phyloP scores from a whole-genome alignment of 2,113 vertebrate genomes.

The Vulpes vulpes region DNA sequence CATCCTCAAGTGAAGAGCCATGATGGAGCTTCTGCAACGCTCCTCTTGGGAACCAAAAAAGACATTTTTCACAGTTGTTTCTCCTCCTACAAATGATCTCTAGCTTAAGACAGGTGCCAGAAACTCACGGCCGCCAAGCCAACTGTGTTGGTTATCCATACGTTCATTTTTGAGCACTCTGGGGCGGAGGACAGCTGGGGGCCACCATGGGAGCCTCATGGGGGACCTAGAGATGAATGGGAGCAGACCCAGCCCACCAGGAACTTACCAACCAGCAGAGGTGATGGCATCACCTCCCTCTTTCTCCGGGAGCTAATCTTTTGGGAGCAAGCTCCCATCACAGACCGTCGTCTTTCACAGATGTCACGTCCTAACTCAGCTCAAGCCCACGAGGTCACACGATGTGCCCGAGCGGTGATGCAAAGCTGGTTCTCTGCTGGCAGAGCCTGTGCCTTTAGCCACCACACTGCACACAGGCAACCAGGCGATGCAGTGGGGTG shows the following conservation, averaged over 20 bases:
- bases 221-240: neutral
- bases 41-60: neutral
- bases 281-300: neutral
- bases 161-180: neutral
- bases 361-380: neutral
- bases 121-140: neutral
- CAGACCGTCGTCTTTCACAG: neutral
- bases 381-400: neutral
- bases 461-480: neutral
- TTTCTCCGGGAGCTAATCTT: neutral
- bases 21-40: neutral
- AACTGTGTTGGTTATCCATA: neutral
- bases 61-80: neutral
- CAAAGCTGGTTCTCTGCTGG: neutral
- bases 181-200: neutral
- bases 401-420: neutral
- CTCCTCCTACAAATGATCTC: neutral
- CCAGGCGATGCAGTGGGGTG: neutral
- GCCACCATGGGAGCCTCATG: fast-evolving
- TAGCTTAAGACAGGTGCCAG: neutral
- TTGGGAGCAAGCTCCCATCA: neutral
- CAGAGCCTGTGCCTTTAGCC: neutral
- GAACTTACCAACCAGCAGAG: neutral
- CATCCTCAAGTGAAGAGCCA: fast-evolving
- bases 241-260: neutral